A percentile compares a stretch with the other conserved stretches of the same genome.
Conservation (phyloP, 2,888 invertebrate species). For the Mimachlamys varia region DNA sequence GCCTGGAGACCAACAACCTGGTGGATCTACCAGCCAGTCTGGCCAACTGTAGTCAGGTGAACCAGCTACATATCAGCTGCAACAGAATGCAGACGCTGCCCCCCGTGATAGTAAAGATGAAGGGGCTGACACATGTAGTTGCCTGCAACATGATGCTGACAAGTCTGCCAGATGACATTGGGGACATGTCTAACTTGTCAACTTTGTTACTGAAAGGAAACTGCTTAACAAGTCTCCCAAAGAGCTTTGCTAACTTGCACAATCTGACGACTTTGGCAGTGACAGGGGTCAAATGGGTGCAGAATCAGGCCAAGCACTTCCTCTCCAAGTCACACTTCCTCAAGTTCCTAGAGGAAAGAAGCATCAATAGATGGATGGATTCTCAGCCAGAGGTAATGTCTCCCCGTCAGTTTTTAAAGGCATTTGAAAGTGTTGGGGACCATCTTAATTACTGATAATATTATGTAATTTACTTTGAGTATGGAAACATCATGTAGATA, state of each 20-base stretch:
- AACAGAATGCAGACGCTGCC: constrained; percentile 66
- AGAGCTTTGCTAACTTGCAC: constrained; percentile 64
- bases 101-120: constrained; percentile 62
- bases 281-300: constrained; percentile 73
- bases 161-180: constrained; percentile 69
- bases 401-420: too few species aligned
- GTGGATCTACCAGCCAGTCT: constrained; percentile 63
- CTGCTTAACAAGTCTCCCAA: constrained; percentile 68
- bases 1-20: constrained; percentile 63
- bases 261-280: constrained; percentile 67
- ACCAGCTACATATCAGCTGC: constrained; percentile 64
- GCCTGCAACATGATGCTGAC: constrained; percentile 67
- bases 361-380: constrained; percentile 66
- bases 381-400: constrained; percentile 63
- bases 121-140: constrained; percentile 65
- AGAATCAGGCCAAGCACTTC: constrained; percentile 60
- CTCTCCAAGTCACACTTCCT: constrained; percentile 68
- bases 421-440: too few species aligned
- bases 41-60: constrained; percentile 57
- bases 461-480: too few species aligned
- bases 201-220: constrained; percentile 68
- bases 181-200: constrained; percentile 63
- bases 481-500: too few species aligned
- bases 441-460: too few species aligned
- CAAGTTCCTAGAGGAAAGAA: constrained; percentile 60